Evolutionary conservation across 2,888 invertebrate genomes (phyloP).

Genomic region (Scotopteryx bipunctaria): DNA sequence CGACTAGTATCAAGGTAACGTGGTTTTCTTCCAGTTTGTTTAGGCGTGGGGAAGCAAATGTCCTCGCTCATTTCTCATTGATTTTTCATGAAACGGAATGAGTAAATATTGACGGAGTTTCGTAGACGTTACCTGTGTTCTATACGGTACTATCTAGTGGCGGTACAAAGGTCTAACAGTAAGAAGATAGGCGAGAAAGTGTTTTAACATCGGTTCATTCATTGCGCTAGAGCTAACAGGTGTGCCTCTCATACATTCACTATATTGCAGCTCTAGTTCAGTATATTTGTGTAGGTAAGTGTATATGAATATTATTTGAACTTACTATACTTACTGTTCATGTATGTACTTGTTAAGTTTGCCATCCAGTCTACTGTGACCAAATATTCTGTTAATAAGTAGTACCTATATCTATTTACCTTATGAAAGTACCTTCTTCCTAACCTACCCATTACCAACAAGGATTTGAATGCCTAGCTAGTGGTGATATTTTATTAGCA

Average conservation of each 20-base stretch:
- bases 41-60: conserved; percentile 25
- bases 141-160: conserved; percentile 9
- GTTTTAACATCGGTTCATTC: background rate
- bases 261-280: too few species aligned
- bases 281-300: too few species aligned
- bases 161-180: conserved; percentile 17
- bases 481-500: too few species aligned
- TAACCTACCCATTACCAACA: too few species aligned
- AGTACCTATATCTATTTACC: too few species aligned
- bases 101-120: conserved; percentile 52
- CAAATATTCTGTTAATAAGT: too few species aligned
- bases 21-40: conserved; percentile 27
- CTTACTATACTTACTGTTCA: too few species aligned
- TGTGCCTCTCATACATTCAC: conserved; percentile 21
- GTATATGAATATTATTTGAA: too few species aligned
- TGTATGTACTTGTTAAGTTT: too few species aligned
- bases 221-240: conserved; percentile 29
- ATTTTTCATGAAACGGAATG: conserved; percentile 64
- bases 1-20: conserved; percentile 22
- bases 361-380: too few species aligned
- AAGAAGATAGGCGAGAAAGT: conserved; percentile 7
- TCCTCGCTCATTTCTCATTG: conserved; percentile 51
- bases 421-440: too few species aligned
- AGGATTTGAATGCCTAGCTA: too few species aligned
- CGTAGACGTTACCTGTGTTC: conserved; percentile 8